phyloP scores from a whole-genome alignment of 1,140 invertebrate species.

The Episyrphus balteatus region DNA sequence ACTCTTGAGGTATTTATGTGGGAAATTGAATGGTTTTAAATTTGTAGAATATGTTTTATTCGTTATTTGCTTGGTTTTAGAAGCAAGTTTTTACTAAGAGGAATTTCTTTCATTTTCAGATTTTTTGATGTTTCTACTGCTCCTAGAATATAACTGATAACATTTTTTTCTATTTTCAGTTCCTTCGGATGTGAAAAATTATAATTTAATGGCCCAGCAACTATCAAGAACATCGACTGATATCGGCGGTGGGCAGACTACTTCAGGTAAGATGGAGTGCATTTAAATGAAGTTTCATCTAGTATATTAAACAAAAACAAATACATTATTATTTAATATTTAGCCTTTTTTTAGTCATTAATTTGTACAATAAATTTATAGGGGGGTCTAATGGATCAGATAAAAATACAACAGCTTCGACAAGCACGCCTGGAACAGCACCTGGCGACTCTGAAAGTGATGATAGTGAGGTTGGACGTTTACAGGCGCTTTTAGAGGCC shows the following conservation, averaged over 20 bases:
- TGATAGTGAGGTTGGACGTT: constrained; percentile 77
- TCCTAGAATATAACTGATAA: too few relatives aligned
- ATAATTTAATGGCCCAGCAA: constrained; percentile 37
- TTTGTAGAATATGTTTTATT: too few relatives aligned
- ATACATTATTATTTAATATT: too few relatives aligned
- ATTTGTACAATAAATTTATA: neutral
- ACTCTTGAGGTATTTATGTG: too few relatives aligned
- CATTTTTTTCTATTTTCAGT: constrained; percentile 19
- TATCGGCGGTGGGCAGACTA: neutral
- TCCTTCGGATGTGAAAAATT: constrained; percentile 36
- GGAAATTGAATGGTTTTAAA: too few relatives aligned
- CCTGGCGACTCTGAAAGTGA: constrained; percentile 51
- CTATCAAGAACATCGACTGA: constrained; percentile 5
- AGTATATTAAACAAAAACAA: too few relatives aligned
- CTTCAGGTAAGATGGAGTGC: neutral
- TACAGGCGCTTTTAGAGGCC: constrained; percentile 85
- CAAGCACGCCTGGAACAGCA: constrained; percentile 10
- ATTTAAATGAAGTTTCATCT: too few relatives aligned
- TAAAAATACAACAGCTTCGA: constrained; percentile 6
- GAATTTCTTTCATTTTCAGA: too few relatives aligned
- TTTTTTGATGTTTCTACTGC: too few relatives aligned
- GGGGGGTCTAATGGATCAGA: neutral
- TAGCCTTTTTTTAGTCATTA: too few relatives aligned
- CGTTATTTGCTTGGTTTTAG: too few relatives aligned
- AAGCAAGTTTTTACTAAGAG: too few relatives aligned